phyloP scores from a whole-genome alignment of 37 sponge, comb jelly and placozoan species.

The Dysidea cf. avara region DNA sequence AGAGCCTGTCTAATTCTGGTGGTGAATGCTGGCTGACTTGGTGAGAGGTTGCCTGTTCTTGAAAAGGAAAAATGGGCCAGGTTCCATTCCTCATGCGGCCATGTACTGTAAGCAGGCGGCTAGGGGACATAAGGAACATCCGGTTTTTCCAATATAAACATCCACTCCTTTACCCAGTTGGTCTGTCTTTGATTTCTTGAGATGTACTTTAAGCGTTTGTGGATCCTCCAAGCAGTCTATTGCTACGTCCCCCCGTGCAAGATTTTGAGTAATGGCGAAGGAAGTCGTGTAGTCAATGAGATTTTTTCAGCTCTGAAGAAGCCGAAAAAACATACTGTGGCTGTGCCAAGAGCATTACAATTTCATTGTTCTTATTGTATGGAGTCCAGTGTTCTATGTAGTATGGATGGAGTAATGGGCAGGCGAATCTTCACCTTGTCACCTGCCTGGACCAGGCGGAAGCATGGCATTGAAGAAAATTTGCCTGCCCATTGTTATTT shows the following conservation, averaged over 20 bases:
- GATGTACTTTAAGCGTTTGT: conserved; percentile 1
- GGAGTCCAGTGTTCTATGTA: conserved; percentile 1
- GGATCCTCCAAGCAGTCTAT: background rate
- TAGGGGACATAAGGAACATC: conserved; percentile 31
- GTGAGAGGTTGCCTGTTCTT: background rate
- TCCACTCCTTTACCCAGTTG: conserved; percentile 38
- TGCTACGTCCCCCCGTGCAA: conserved; percentile 4
- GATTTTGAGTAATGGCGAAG: conserved; percentile 1
- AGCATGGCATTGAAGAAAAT: background rate
- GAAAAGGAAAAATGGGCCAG: conserved; percentile 11
- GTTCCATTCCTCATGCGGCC: background rate
- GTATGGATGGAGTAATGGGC: background rate
- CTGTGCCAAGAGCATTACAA: conserved; percentile 21
- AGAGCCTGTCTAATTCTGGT: background rate
- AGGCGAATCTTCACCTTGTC: background rate
- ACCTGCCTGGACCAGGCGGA: background rate
- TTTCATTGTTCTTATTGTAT: background rate
- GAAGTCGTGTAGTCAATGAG: background rate
- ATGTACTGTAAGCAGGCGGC: conserved; percentile 15
- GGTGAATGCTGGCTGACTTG: background rate
- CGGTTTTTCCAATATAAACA: conserved; percentile 21
- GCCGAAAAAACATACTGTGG: conserved; percentile 17
- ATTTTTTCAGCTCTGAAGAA: conserved; percentile 25
- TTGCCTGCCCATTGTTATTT: background rate
- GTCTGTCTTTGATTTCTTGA: conserved; percentile 37